A percentile compares a stretch with the other conserved stretches of the same genome.
These are phyloP conservation scores for Andrena dorsata DNA, from an alignment of 2,888 invertebrate genomes.

Conservation along the genomic window DNA sequence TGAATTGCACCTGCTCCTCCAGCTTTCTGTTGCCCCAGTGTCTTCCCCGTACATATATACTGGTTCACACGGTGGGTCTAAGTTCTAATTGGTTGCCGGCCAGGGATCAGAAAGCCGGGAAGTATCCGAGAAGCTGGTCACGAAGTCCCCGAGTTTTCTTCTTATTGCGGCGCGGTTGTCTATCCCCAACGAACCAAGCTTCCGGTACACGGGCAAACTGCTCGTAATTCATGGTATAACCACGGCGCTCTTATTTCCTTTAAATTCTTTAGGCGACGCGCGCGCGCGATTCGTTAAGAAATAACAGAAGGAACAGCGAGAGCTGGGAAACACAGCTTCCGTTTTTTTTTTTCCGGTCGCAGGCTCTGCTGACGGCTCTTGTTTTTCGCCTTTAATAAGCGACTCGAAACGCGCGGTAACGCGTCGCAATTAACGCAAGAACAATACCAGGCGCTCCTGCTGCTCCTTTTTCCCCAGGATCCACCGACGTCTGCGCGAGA, in stretches of 20 bases:
- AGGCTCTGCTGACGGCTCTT: too few species aligned
- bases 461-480: not conserved
- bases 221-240: conserved; percentile 23
- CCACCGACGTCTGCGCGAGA: not conserved
- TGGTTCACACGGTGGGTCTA: conserved; percentile 49
- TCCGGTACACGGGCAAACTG: conserved; percentile 25
- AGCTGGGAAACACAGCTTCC: not conserved
- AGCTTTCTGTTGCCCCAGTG: too few species aligned
- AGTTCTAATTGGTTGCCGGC: conserved; percentile 64
- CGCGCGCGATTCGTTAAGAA: conserved; percentile 27
- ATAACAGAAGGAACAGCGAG: conserved; percentile 1
- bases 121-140: conserved; percentile 65
- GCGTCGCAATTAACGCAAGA: conserved; percentile 8
- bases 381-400: not conserved
- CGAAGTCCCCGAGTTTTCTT: conserved; percentile 57
- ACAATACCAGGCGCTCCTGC: not conserved
- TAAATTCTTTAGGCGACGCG: conserved; percentile 9
- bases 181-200: conserved; percentile 19
- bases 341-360: too few species aligned
- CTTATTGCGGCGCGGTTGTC: conserved; percentile 20
- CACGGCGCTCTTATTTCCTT: conserved; percentile 24
- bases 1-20: too few species aligned
- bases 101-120: conserved; percentile 54
- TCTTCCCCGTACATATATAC: conserved; percentile 8
- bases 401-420: not conserved